Base-by-base conservation (phyloP, 2,888 invertebrate genomes). In the Mermis nigrescens region DNA sequence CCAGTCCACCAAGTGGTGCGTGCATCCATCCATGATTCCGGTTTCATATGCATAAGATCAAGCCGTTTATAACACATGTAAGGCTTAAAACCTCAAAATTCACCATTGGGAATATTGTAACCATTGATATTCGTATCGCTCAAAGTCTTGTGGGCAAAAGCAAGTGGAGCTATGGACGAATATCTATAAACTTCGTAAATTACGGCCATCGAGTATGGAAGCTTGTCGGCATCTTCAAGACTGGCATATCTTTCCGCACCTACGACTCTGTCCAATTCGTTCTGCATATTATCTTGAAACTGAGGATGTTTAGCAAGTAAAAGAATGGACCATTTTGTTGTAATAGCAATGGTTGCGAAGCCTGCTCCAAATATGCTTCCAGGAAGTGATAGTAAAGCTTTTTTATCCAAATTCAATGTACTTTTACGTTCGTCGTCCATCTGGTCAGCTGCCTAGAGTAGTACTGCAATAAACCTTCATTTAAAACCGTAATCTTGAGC, bases 41-140 rank as follows among this genome's bases (percentile, higher is more conserved):
- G n/a, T n/a, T n/a, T n/a, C n/a, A n/a, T n/a, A n/a, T n/a, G n/a
- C n/a, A n/a, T n/a, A n/a, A n/a, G n/a, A n/a, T n/a, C n/a, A n/a
- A n/a, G n/a, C n/a, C n/a, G n/a, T n/a, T n/a, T n/a, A n/a, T n/a
- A n/a, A n/a, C n/a, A n/a, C n/a, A n/a, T n/a, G n/a, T n/a, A n/a
- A n/a, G n/a, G n/a, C n/a, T n/a, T n/a, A n/a, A n/a, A n/a, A n/a
- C n/a, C n/a, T n/a, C n/a, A n/a, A n/a, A n/a, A n/a, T n/a, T n/a
- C n/a, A n/a, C n/a, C n/a, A n/a, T n/a, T n/a, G 38, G 38, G 38
- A 12, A 38, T 38, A 38, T 19, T 38, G 38, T 67, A 70, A 29
- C 68, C 69, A 2, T 61, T 60, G 27, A 71, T 64, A 2, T 57
- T 52, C n/a, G 68, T 63, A 52, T 71, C 69, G 22, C 62, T 54